phyloP scores from a whole-genome alignment of 1,140 invertebrate genomes.

The Leptopilina boulardi region DNA sequence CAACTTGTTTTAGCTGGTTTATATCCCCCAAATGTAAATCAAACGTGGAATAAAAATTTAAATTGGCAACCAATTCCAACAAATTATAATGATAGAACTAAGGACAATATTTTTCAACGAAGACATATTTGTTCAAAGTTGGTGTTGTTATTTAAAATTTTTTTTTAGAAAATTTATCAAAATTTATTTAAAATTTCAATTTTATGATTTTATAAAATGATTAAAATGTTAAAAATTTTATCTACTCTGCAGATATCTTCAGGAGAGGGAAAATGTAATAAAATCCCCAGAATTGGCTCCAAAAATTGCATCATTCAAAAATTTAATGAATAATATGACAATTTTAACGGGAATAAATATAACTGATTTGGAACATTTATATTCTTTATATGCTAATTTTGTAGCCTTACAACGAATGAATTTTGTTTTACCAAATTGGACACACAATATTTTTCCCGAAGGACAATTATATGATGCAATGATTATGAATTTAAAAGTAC shows the following conservation, averaged over 20 bases:
- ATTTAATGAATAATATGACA: neutral
- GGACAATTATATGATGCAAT: neutral
- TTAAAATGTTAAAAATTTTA: too few species aligned
- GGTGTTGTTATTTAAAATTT: too few species aligned
- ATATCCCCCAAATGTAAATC: slow-evolving; percentile 59
- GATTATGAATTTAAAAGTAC: neutral
- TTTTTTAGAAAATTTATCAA: too few species aligned
- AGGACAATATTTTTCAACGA: too few species aligned
- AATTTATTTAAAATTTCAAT: too few species aligned
- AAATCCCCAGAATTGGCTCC: neutral
- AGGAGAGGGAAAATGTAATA: neutral
- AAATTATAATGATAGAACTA: slow-evolving; percentile 30
- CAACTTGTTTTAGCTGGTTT: slow-evolving; percentile 76
- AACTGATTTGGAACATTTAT: neutral
- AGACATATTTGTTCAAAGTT: too few species aligned
- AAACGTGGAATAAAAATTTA: slow-evolving; percentile 57
- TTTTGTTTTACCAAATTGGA: neutral
- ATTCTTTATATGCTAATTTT: neutral
- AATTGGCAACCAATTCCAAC: slow-evolving; percentile 62
- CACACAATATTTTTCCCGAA: neutral
- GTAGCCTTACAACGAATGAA: neutral
- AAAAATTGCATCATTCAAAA: neutral
- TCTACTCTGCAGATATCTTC: neutral
- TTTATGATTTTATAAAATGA: too few species aligned
- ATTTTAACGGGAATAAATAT: neutral